Base-by-base conservation (phyloP, 2,797 vertebrate genomes). In the Rhabdophis nuchalis region DNA sequence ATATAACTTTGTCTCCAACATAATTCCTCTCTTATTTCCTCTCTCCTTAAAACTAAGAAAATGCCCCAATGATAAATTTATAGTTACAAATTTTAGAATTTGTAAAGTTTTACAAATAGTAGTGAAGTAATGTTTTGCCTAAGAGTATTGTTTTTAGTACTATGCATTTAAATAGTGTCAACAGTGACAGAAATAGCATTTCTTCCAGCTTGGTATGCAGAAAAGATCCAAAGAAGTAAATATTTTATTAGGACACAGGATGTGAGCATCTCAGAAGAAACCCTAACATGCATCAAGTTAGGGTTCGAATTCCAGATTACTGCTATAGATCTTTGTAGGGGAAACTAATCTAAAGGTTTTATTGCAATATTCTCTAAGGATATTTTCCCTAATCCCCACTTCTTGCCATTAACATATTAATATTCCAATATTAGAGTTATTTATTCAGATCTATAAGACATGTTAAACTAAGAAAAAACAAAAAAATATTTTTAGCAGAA, bases 51-150 rank as follows among this genome's bases (percentile, higher is more conserved):
- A 4, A 54, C 23, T 29, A 77, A 72, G 18, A 14, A 77, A 46
- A 25, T 90, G 52, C 29, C n/a, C 64, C 11, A 41, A 58, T 54
- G 25, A 90, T 27, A 93, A 90, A 89, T 91, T 91, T 23, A 87
- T 7, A 50, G 46, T 53, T 46, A 23, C 25, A 90, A 90, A 89
- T 89, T 29, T 72, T 10, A 32, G 60, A 72, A 18, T 20, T 72
- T 72, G 68, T 72, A 72, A 72, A 20, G n/a, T 72, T 36, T 53
- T 50, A n/a, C 52, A 25, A 85, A 72, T 25, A 58, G 50, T 86
- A 89, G 13, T n/a, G 27, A 60, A 60, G n/a, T n/a, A 54, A 29
- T 86, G 27, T 9, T 56, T 89, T n/a, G 72, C 29, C 32, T 41
- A 16, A 91, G 87, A 58, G 36, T 23, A 52, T 52, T 14, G 11